Base-by-base conservation (phyloP, 1,140 invertebrate genomes). In the Cotesia glomerata region DNA sequence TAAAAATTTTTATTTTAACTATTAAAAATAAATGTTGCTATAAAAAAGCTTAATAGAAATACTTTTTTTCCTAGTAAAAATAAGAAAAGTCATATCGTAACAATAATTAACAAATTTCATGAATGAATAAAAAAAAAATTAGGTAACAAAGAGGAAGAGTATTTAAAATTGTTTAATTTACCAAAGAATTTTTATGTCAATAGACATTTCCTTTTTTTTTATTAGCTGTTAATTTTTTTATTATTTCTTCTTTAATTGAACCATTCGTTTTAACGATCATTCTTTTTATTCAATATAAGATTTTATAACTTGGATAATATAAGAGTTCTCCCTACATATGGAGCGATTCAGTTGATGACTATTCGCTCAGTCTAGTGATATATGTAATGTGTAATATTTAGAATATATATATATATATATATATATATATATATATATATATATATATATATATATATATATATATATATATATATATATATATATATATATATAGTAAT, bases 281-380 rank as follows among this genome's bases (percentile, higher is more conserved):
- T 56, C n/a, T 26, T 61, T 61, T 13, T 16, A 61, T 7, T 45
- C 26, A 26, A 26, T 26, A 26, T 26, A 26, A 26, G 26, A 26
- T 26, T 26, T 26, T 26, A 26, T 26, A 26, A 26, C 52, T 67
- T 54, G 52, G 34, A 49, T 16, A 32, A 11, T 18, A 18, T 18
- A 58, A 9, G 5, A 49, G 62, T 35, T 67, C 63, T 72, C 51
- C 36, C 39, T 45, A 58, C 64, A 72, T 74, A 80, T 78, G 75
- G 76, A 78, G 75, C 78, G 71, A 76, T 77, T 78, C 73, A 69
- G 67, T 77, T 49, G 8, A 52, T 66, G 51, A 49, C 61, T 64
- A 64, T 67, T 67, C 39, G 65, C 59, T 62, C 35, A 36, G 32
- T 35, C 32, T 36, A 36, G 16, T 18, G 39, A 45, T 45, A 45